A percentile compares a stretch with the other conserved stretches of the same genome.
Conservation (phyloP, 35 echinoderm and acorn worm species). For the Stichopus chloronotus region DNA sequence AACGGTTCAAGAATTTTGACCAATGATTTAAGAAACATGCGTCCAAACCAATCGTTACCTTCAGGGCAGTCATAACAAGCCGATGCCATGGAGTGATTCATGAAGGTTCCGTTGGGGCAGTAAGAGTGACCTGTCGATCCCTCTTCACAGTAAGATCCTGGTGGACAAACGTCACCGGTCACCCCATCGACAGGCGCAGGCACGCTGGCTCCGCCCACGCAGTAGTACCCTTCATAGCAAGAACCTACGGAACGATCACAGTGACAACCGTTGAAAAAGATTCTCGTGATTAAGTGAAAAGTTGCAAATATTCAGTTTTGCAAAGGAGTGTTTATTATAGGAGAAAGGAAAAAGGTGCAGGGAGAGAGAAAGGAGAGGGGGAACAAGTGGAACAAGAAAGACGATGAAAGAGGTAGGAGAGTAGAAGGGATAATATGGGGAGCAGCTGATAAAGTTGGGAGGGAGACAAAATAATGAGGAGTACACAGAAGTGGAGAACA, state of each 20-base stretch:
- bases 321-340: neutral
- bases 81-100: slow-evolving; percentile 86
- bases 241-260: slow-evolving; percentile 57
- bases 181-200: slow-evolving; percentile 86
- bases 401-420: neutral
- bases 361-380: neutral
- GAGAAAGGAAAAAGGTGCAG: neutral
- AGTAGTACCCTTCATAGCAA: slow-evolving; percentile 96
- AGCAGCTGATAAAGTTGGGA: too few relatives aligned
- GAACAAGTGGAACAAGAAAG: neutral
- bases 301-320: too few relatives aligned
- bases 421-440: neutral
- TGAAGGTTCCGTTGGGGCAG: slow-evolving; percentile 93
- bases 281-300: too few relatives aligned
- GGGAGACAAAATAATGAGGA: too few relatives aligned
- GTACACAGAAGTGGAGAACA: too few relatives aligned
- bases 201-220: slow-evolving; percentile 75
- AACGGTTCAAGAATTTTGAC: neutral
- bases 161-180: slow-evolving; percentile 93
- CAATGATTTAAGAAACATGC: neutral
- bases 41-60: slow-evolving; percentile 45
- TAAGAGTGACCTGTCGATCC: slow-evolving; percentile 78
- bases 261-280: neutral
- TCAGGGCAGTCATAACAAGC: slow-evolving; percentile 94
- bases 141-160: slow-evolving; percentile 84